Evolutionary conservation across 2,797 vertebrate genomes (phyloP).

Genomic region (Acomys russatus): DNA sequence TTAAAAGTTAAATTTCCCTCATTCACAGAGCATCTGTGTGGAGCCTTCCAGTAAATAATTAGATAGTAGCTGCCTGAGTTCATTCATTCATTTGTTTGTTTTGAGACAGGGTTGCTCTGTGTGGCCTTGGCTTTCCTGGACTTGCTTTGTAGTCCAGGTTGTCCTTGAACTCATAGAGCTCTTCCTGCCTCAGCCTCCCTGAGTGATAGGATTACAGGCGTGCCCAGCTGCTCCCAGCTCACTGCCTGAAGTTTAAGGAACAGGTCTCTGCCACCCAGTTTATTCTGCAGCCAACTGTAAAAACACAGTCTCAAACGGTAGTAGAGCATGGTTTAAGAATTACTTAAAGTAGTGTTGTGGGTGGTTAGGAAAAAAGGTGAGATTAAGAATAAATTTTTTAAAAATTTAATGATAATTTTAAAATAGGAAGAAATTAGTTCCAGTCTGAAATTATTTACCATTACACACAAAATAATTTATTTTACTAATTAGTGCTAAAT

Average conservation of each 20-base stretch:
- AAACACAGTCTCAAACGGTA: conserved; percentile 58
- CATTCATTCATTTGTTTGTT: too few relatives aligned
- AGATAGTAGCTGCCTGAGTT: conserved; percentile 51
- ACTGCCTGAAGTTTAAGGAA: conserved; percentile 64
- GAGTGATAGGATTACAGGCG: too few relatives aligned
- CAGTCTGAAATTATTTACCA: background rate
- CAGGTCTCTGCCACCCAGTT: conserved; percentile 44
- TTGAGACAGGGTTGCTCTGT: too few relatives aligned
- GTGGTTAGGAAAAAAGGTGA: conserved; percentile 22
- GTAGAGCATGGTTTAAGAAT: conserved; percentile 29
- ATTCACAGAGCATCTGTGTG: conserved; percentile 10
- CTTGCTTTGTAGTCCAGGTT: too few relatives aligned
- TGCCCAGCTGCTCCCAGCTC: too few relatives aligned
- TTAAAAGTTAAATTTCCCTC: conserved; percentile 59
- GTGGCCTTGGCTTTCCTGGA: too few relatives aligned
- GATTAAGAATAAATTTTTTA: too few relatives aligned
- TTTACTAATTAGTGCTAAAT: conserved; percentile 15
- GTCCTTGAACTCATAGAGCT: too few relatives aligned
- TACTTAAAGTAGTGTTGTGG: conserved; percentile 14
- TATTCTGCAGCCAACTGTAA: conserved; percentile 2
- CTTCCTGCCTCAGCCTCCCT: too few relatives aligned
- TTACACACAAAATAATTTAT: background rate
- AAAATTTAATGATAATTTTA: background rate
- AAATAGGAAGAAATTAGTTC: conserved; percentile 23
- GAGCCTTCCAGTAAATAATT: conserved; percentile 71